Conservation (phyloP, 2,888 invertebrate species). For the Drosophila neotestacea region DNA sequence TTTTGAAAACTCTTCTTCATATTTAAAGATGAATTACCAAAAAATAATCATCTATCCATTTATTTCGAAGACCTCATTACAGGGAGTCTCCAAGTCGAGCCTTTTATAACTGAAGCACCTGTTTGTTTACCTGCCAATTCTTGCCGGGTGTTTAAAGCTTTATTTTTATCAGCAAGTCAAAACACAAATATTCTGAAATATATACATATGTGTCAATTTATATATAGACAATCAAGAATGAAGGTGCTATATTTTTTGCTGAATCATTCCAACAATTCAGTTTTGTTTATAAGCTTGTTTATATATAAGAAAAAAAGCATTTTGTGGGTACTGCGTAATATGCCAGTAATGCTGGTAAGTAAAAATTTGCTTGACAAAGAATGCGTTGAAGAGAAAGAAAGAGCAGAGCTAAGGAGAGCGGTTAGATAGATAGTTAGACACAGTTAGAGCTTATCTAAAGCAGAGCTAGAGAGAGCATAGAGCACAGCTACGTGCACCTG, state of each 20-base stretch:
- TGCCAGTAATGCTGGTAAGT: neutral
- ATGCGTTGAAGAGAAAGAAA: neutral
- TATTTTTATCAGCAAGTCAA: constrained; percentile 19
- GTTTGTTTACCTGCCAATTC: neutral
- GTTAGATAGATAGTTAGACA: neutral
- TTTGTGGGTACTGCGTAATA: neutral
- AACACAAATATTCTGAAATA: neutral
- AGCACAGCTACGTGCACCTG: too few species aligned
- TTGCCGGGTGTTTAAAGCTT: neutral
- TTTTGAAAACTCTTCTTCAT: too few species aligned
- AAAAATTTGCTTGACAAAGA: neutral
- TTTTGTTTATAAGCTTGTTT: constrained; percentile 8
- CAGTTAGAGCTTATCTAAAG: neutral
- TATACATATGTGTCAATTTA: neutral
- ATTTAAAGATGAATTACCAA: too few species aligned
- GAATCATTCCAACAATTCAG: constrained; percentile 29
- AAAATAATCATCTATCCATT: too few species aligned
- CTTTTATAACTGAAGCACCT: neutral
- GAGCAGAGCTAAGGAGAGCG: neutral
- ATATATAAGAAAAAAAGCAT: constrained; percentile 22
- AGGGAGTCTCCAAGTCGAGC: neutral
- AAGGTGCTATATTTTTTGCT: constrained; percentile 4
- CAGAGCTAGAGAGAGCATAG: neutral
- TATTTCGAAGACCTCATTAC: too few species aligned
- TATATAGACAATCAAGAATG: neutral